These are phyloP conservation scores for Biston betularia DNA, from an alignment of 2,888 invertebrate species.

Conservation along the genomic window DNA sequence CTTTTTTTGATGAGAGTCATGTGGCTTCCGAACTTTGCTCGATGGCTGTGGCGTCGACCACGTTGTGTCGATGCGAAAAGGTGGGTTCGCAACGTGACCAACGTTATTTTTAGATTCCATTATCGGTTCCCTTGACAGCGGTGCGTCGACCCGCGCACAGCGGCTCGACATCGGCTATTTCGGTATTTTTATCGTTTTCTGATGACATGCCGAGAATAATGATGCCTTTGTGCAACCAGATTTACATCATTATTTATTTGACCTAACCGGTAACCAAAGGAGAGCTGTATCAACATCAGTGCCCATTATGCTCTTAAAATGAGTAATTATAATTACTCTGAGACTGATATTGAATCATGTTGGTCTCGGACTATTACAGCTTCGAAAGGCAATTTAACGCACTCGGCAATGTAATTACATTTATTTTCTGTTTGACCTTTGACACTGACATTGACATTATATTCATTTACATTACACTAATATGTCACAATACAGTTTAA, in stretches of 20 bases:
- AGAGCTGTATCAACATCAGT: too few relatives aligned
- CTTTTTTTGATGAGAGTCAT: background rate
- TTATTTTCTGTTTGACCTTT: too few relatives aligned
- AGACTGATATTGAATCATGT: background rate
- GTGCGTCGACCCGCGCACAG: conserved; percentile 40
- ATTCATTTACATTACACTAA: too few relatives aligned
- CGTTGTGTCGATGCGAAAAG: conserved; percentile 6
- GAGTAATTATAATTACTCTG: too few relatives aligned
- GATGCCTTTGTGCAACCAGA: conserved; percentile 34
- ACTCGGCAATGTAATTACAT: too few relatives aligned
- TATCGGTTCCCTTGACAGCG: conserved; percentile 37
- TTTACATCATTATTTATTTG: conserved; percentile 5
- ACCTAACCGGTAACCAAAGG: too few relatives aligned
- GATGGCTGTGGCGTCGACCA: conserved; percentile 6
- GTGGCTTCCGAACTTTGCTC: conserved; percentile 8
- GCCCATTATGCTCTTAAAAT: too few relatives aligned
- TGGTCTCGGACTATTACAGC: background rate
- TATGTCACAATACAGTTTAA: too few relatives aligned
- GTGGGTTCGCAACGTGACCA: conserved; percentile 29
- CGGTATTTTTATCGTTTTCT: conserved; percentile 41
- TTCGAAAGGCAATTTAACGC: too few relatives aligned
- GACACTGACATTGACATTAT: too few relatives aligned
- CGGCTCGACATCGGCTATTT: conserved; percentile 34
- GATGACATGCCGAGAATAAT: conserved; percentile 39
- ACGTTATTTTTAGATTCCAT: conserved; percentile 38